Percentiles rank a stretch among this genome's conserved stretches.
Evolutionary conservation across 2,888 invertebrate species (phyloP).

Genomic region (Brachylomia viminalis): DNA sequence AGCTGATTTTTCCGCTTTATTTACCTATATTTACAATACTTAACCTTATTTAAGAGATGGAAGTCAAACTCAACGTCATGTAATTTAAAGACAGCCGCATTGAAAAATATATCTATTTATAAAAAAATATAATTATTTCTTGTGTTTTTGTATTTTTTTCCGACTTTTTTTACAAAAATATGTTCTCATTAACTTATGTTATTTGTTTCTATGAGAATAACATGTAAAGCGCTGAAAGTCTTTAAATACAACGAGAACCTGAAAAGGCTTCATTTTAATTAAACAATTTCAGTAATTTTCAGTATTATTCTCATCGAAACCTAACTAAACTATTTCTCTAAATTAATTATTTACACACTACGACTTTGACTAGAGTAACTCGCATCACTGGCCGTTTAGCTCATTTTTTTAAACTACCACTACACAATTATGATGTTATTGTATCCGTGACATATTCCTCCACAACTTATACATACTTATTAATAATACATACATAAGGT

Average conservation of each 20-base stretch:
- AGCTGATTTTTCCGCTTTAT: background rate
- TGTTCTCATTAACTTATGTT: conserved; percentile 34
- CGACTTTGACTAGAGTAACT: conserved; percentile 75
- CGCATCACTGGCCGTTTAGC: conserved; percentile 35
- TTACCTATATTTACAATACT: conserved; percentile 24
- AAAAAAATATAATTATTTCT: conserved; percentile 59
- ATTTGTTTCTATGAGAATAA: conserved; percentile 41
- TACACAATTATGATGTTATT: conserved; percentile 10
- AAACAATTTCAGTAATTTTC: conserved; percentile 11
- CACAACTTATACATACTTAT: conserved; percentile 19
- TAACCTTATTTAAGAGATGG: conserved; percentile 30
- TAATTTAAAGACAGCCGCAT: conserved; percentile 22
- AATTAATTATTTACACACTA: conserved; percentile 75
- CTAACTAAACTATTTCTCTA: background rate
- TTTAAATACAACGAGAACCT: conserved; percentile 8
- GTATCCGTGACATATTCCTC: background rate
- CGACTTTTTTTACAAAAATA: conserved; percentile 72
- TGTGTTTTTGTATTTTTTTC: conserved; percentile 61
- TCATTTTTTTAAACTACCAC: conserved; percentile 10
- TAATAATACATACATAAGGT: conserved; percentile 5
- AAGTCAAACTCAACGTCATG: conserved; percentile 29
- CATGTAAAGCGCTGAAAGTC: conserved; percentile 11
- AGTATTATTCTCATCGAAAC: conserved; percentile 48
- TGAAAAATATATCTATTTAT: conserved; percentile 65
- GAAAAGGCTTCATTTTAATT: background rate